Percentiles rank a stretch among this genome's conserved stretches.
These are phyloP conservation scores for Glossophaga mutica DNA, from an alignment of 2,797 vertebrate species.

Conservation along the genomic window DNA sequence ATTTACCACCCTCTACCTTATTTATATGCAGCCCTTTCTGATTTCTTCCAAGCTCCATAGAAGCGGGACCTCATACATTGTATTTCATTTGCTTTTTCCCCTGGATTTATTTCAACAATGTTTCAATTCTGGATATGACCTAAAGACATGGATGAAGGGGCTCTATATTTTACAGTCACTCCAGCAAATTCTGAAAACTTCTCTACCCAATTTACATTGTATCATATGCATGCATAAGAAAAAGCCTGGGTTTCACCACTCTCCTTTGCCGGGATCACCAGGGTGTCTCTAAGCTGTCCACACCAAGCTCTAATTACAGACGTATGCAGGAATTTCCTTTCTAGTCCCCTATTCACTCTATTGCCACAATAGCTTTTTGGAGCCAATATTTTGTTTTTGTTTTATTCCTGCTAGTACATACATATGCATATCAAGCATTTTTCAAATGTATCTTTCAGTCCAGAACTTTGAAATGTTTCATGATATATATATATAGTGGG, in stretches of 20 bases:
- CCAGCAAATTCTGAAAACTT: not conserved
- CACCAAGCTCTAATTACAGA: not conserved
- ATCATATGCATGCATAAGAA: not conserved
- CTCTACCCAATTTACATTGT: not conserved
- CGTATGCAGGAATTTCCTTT: not conserved
- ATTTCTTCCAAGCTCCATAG: not conserved
- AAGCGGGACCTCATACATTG: not conserved
- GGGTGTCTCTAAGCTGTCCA: not conserved
- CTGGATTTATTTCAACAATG: conserved; percentile 34
- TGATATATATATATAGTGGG: not conserved
- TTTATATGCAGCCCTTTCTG: not conserved
- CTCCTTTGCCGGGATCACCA: not conserved
- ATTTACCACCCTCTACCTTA: not conserved
- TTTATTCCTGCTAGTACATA: not conserved
- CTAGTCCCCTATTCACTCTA: not conserved
- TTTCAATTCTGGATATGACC: conserved; percentile 27
- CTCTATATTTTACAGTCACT: not conserved
- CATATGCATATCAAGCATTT: not conserved
- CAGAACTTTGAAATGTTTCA: not conserved
- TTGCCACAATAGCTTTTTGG: not conserved
- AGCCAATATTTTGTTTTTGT: not conserved
- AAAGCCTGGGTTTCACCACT: not conserved
- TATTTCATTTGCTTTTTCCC: conserved; percentile 20
- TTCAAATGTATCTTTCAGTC: not conserved
- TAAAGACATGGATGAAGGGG: conserved; percentile 5